These are phyloP conservation scores for Leptopilina drosophilae DNA, from an alignment of 2,888 invertebrate genomes.

Conservation along the genomic window DNA sequence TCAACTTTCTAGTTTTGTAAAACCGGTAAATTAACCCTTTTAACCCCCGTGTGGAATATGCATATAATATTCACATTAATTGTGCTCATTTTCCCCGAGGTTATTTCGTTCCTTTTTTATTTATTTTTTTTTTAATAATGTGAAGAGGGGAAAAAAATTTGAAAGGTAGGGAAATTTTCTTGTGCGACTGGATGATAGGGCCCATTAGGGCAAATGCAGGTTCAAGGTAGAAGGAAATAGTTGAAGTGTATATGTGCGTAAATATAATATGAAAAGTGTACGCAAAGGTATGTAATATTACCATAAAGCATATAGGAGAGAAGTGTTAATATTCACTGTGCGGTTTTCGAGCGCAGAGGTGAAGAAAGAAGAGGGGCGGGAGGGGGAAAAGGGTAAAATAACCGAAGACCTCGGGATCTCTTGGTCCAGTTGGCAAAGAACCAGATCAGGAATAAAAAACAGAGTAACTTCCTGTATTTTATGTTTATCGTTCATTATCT, in stretches of 20 bases:
- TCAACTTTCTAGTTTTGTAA: background rate
- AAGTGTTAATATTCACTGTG: conserved; percentile 22
- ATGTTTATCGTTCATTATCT: conserved; percentile 10
- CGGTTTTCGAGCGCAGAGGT: background rate
- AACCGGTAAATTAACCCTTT: conserved; percentile 1
- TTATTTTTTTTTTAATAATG: too few relatives aligned
- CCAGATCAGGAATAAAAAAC: background rate
- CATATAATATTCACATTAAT: conserved; percentile 1
- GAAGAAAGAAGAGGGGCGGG: background rate
- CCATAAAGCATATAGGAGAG: conserved; percentile 3
- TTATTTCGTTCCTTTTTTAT: too few relatives aligned
- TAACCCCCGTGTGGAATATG: background rate
- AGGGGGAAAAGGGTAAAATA: background rate
- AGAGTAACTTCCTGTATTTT: background rate
- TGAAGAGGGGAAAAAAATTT: background rate
- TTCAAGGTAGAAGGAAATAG: background rate
- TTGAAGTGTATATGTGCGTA: background rate
- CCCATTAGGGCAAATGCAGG: conserved; percentile 19
- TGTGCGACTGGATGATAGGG: background rate
- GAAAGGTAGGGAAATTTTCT: background rate
- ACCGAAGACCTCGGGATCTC: conserved; percentile 8
- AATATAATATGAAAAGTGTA: background rate
- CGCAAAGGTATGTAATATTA: background rate
- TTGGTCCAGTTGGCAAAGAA: background rate
- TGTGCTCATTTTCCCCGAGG: background rate